Conservation (phyloP, 2,888 invertebrate species). For the Drosophila planitibia region DNA sequence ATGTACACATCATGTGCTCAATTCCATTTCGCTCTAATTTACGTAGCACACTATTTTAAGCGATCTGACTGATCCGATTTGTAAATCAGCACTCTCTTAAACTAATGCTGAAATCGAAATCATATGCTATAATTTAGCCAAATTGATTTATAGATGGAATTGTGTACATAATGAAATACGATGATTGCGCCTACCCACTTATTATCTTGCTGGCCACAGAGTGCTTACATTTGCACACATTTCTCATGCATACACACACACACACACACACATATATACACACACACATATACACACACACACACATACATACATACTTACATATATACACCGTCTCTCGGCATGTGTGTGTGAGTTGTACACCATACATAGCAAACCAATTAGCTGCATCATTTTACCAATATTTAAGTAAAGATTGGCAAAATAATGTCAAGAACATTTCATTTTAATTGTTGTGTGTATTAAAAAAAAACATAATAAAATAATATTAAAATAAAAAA, state of each 20-base stretch:
- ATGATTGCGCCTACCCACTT: not conserved
- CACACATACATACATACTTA: not conserved
- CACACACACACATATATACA: not conserved
- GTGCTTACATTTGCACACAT: conserved; percentile 4
- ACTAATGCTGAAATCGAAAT: conserved; percentile 13
- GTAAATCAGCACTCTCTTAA: not conserved
- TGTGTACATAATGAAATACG: not conserved
- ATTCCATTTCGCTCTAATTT: conserved; percentile 3
- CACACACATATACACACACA: too few species aligned
- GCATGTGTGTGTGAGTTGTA: not conserved
- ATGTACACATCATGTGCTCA: not conserved
- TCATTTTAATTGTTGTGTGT: conserved; percentile 46
- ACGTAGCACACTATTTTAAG: not conserved
- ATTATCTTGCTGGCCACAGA: not conserved
- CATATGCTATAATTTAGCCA: not conserved
- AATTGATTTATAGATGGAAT: conserved; percentile 1
- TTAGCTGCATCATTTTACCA: conserved; percentile 38
- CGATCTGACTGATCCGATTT: not conserved
- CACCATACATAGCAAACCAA: conserved; percentile 9
- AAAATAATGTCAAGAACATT: conserved; percentile 20
- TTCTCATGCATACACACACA: conserved; percentile 3
- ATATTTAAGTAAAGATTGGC: conserved; percentile 25
- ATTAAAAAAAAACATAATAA: conserved; percentile 3
- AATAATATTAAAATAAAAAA: not conserved
- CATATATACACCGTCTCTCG: conserved; percentile 2